A percentile compares a stretch with the other conserved stretches of the same genome.
phyloP scores from a whole-genome alignment of 2,888 invertebrate genomes.

The Epiblema foenella region DNA sequence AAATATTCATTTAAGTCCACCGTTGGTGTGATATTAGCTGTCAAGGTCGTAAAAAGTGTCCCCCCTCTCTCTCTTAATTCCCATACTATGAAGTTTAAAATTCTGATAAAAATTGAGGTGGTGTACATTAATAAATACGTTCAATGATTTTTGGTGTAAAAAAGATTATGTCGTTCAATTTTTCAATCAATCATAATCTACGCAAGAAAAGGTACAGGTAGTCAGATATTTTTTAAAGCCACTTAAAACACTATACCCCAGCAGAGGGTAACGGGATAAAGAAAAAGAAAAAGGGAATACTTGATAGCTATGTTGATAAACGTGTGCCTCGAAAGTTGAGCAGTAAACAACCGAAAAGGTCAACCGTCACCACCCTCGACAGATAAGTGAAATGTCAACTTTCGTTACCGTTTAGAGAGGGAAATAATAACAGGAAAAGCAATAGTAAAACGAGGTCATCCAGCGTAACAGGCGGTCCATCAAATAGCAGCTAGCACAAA shows the following conservation, averaged over 20 bases:
- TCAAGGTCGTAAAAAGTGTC: too few relatives aligned
- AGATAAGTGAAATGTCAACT: slow-evolving; percentile 42
- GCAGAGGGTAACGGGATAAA: too few relatives aligned
- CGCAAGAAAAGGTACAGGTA: background rate
- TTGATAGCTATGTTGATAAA: background rate
- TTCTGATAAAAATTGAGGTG: too few relatives aligned
- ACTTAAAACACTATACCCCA: too few relatives aligned
- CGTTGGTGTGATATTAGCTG: too few relatives aligned
- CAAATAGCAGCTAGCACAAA: slow-evolving; percentile 64
- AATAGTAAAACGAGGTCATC: slow-evolving; percentile 70
- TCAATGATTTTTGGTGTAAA: too few relatives aligned
- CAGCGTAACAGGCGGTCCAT: slow-evolving; percentile 77
- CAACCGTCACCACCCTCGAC: slow-evolving; percentile 15
- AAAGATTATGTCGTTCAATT: too few relatives aligned
- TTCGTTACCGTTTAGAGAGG: slow-evolving; percentile 48
- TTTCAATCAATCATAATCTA: background rate
- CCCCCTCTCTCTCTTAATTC: too few relatives aligned
- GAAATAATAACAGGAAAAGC: slow-evolving; percentile 64
- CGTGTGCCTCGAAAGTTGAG: background rate
- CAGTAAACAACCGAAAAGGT: slow-evolving; percentile 31
- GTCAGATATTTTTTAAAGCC: background rate
- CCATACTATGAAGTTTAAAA: too few relatives aligned
- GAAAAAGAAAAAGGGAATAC: too few relatives aligned
- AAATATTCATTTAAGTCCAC: too few relatives aligned
- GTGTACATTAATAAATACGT: too few relatives aligned